Percentiles rank a stretch among this genome's conserved stretches.
Evolutionary conservation across 1,140 invertebrate genomes (phyloP).

Genomic region (Camponotus floridanus): DNA sequence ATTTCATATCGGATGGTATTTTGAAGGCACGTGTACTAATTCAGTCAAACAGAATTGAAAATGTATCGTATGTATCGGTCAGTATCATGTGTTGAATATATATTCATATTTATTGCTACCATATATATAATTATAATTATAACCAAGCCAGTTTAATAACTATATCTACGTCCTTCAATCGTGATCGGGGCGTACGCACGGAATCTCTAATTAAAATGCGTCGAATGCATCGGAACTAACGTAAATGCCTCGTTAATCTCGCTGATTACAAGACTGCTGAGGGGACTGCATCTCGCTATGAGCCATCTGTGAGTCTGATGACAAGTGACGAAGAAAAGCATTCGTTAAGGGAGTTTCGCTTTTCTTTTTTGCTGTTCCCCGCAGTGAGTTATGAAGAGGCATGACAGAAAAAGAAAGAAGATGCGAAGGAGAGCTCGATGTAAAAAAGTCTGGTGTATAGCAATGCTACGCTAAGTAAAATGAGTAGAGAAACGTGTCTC

Average conservation of each 20-base stretch:
- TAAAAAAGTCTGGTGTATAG: slow-evolving; percentile 9
- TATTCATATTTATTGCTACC: neutral
- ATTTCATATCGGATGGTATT: neutral
- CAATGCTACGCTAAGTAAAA: slow-evolving; percentile 60
- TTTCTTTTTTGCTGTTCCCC: slow-evolving; percentile 46
- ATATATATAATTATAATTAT: slow-evolving; percentile 15
- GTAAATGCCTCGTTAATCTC: slow-evolving; percentile 71
- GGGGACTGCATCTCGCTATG: neutral
- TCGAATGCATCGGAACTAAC: slow-evolving; percentile 39
- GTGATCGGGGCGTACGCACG: neutral
- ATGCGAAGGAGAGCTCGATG: neutral
- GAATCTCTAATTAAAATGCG: slow-evolving; percentile 60
- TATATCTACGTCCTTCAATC: slow-evolving; percentile 10
- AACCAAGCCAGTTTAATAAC: slow-evolving; percentile 24
- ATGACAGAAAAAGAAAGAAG: slow-evolving; percentile 5
- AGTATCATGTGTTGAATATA: neutral
- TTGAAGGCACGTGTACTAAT: neutral
- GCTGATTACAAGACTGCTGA: slow-evolving; percentile 63
- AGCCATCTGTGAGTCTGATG: slow-evolving; percentile 23
- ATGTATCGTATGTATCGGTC: neutral
- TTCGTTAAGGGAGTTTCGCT: slow-evolving; percentile 66
- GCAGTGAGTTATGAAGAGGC: slow-evolving; percentile 40
- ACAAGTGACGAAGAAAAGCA: slow-evolving; percentile 71
- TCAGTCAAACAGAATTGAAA: slow-evolving; percentile 33
- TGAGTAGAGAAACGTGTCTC: slow-evolving; percentile 73